These are phyloP conservation scores for Megalops atlanticus DNA, from an alignment of 2,113 vertebrate genomes.

Conservation along the genomic window DNA sequence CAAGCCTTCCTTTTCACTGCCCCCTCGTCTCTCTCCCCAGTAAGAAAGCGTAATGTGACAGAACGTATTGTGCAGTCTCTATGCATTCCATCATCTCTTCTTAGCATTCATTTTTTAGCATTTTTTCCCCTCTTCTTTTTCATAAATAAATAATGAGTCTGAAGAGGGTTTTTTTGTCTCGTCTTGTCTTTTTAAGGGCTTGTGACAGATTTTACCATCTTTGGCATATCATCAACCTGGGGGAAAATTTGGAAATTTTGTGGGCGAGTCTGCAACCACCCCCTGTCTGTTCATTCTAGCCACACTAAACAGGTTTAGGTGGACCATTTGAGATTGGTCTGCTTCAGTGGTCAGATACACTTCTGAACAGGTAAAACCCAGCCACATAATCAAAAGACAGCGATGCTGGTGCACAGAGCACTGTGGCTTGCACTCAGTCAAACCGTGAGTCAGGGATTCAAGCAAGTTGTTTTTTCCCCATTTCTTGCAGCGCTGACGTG, in stretches of 20 bases:
- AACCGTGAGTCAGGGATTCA: no score
- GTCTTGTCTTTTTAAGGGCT: conserved; percentile 15
- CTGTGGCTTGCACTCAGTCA: no score
- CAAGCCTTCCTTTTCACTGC: conserved; percentile 42
- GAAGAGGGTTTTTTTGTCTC: conserved; percentile 18
- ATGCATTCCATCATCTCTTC: conserved; percentile 23
- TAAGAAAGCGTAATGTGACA: conserved; percentile 64
- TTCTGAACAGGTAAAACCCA: no score
- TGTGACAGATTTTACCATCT: neutral
- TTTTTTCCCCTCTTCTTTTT: conserved; percentile 39
- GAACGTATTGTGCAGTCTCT: conserved; percentile 64
- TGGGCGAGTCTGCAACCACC: no score
- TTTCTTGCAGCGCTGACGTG: no score
- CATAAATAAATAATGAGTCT: conserved; percentile 53
- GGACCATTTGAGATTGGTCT: neutral
- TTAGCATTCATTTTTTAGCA: conserved; percentile 9
- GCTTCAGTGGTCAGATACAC: no score
- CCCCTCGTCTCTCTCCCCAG: conserved; percentile 28
- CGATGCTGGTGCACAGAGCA: no score
- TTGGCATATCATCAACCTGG: neutral
- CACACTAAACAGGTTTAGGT: conserved; percentile 10
- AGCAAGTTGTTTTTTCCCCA: no score
- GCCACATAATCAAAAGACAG: no score
- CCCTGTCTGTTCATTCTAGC: neutral
- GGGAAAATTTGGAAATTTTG: no score